Percentiles rank a stretch among this genome's conserved stretches.
Evolutionary conservation across 2,888 invertebrate genomes (phyloP).

Genomic region (Cheilosia soror): DNA sequence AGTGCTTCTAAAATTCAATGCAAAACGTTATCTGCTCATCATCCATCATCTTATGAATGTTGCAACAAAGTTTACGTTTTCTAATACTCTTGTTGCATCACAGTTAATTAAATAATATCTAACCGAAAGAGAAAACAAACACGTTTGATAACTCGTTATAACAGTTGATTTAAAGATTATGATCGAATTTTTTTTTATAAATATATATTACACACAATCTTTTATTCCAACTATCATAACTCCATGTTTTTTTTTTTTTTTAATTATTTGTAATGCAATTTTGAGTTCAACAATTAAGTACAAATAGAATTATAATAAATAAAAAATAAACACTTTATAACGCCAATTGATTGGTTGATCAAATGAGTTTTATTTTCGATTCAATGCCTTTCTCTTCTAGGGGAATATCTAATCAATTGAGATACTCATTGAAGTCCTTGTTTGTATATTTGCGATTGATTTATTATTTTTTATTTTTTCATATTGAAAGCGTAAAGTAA

Average conservation of each 20-base stretch:
- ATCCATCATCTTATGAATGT: too few species aligned
- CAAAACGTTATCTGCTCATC: too few species aligned
- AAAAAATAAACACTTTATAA: conserved; percentile 38
- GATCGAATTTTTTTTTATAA: background rate
- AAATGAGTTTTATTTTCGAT: conserved; percentile 65
- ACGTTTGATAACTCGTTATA: background rate
- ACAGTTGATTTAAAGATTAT: background rate
- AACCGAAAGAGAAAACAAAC: background rate
- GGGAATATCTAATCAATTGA: conserved; percentile 80
- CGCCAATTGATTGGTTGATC: conserved; percentile 66
- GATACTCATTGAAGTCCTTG: conserved; percentile 84
- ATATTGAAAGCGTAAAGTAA: conserved; percentile 68
- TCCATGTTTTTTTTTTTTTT: background rate
- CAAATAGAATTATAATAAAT: conserved; percentile 8
- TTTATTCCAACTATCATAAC: background rate
- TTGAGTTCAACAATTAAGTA: conserved; percentile 15
- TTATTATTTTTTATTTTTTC: conserved; percentile 53
- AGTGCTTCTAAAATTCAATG: too few species aligned
- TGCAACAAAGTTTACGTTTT: too few species aligned
- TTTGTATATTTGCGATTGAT: conserved; percentile 78
- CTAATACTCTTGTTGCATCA: too few species aligned
- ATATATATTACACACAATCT: background rate
- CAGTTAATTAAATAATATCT: too few species aligned
- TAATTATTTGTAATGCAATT: background rate
- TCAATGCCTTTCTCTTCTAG: conserved; percentile 66